phyloP scores from a whole-genome alignment of 2,797 vertebrate species.

The Otolemur crassicaudatus region DNA sequence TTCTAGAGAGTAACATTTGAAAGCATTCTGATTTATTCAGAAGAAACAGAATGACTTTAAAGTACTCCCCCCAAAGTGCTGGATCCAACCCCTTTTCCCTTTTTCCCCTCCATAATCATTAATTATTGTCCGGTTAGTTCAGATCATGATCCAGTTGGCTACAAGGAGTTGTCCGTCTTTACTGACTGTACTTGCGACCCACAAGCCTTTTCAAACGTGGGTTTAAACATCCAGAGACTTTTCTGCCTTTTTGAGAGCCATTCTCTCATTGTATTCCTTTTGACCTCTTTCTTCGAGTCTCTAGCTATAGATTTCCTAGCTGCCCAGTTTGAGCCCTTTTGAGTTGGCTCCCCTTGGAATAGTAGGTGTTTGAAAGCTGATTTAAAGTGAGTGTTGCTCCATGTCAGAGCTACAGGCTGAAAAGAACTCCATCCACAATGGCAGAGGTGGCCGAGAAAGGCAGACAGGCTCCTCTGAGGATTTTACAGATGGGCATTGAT shows the following conservation, averaged over 20 bases:
- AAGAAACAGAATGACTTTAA: background rate
- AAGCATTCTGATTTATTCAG: background rate
- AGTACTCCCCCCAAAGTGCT: background rate
- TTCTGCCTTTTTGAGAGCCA: constrained; percentile 8
- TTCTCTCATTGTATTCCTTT: background rate
- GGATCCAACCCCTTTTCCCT: background rate
- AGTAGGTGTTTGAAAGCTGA: constrained; percentile 67
- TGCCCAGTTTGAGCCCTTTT: constrained; percentile 36
- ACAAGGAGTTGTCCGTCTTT: background rate
- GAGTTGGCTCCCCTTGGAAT: constrained; percentile 53
- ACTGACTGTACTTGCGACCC: background rate
- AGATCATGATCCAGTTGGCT: background rate
- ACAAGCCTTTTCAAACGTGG: background rate
- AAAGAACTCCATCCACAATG: background rate
- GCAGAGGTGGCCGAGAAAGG: background rate
- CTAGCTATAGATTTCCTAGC: background rate
- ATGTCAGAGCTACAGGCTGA: constrained; percentile 44
- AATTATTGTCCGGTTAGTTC: background rate
- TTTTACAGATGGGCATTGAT: background rate
- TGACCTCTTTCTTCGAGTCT: background rate
- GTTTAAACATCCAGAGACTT: constrained; percentile 25
- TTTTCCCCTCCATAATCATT: background rate
- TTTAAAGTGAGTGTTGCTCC: constrained; percentile 73
- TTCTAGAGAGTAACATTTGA: background rate
- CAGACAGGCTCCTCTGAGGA: constrained; percentile 54